Evolutionary conservation across 2,888 invertebrate species (phyloP), one percentile per base, ranked within the genome.

Genomic region (Machimus atricapillus): DNA sequence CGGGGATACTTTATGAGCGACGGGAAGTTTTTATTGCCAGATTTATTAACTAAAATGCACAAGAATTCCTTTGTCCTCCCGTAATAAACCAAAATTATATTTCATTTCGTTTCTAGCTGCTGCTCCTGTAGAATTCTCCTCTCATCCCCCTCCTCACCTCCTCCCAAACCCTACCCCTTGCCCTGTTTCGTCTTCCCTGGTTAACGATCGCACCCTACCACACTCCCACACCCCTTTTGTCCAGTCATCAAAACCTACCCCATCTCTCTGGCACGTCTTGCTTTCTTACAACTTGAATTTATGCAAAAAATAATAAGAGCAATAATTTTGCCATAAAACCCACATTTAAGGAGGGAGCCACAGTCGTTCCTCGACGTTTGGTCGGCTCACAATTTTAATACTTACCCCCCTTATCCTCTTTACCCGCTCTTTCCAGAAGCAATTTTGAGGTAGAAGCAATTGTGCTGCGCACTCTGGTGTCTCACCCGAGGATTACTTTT

Each of bases 1-100:
- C 6, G 52, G 52, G 79, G 56, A 79, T 52, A 52, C 52, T 79
- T 79, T 79, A 79, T 52, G 79, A 52, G n/a, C 52, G 46, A 16
- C 31, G 79, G 78, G 52, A 46, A 79, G 79, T 79, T 79, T 79
- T 79, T 79, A 79, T 79, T 79, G 79, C 79, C 27, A 79, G 79
- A 79, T 79, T 79, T 79, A 79, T 79, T 79, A 79, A 79, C 52
- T 79, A 79, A 79, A 79, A 79, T 79, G 79, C 79, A 79, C 79
- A 79, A 46, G 79, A 79, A 79, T 79, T 79, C 52, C 79, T 79
- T 79, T 79, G 52, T 79, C 79, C 79, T 79, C 9, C 52, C 46
- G 52, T 79, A 79, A 79, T 79, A 79, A 79, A 79, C 46, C 79
- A 79, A 79, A 79, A 79, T 79, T 79, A 79, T 79, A 79, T 79